Evolutionary conservation across 2,113 vertebrate species (phyloP), one percentile per base, ranked within the genome.

Genomic region (Channa maculata): DNA sequence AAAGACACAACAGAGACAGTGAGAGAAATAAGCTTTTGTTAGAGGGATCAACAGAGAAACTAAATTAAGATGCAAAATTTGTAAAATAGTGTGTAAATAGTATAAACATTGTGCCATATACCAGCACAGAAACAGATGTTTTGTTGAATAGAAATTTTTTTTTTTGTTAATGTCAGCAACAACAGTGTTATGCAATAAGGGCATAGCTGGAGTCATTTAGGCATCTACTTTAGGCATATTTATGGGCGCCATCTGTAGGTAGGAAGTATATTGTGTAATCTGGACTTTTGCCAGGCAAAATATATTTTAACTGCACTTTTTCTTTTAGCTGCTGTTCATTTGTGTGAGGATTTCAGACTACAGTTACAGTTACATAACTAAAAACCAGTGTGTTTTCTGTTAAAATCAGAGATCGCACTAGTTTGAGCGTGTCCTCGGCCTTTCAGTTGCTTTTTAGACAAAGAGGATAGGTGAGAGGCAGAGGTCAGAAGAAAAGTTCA

Each of bases 11-110:
- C 38, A 12, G 54, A 37, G 9, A 58, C 44, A 13, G 53, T 5
- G 48, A 46, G n/a, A 65, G 8, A 72, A 6, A 13, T 15, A 52
- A 63, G 51, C 72, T 71, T 48, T 58, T 70, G 36, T 52, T 34
- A n/a, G n/a, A 34, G 57, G 45, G 50, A 43, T 62, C 14, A 45
- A 68, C 45, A 39, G 14, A 41, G 33, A 59, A 57, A 66, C 15
- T 53, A n/a, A 58, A 58, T 58, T 10, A 5, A 39, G 37, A 57
- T 54, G 37, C 36, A 62, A 62, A 66, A 52, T 65, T 13, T 53
- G 7, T 9, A 50, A 65, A 49, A 55, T 24, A 24, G 24, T 24
- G 24, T 24, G 24, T 24, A 24, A 24, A 24, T 24, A 24, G 24
- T 24, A 24, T 24, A 24, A 24, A 24, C 24, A 24, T 24, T 24